These are phyloP conservation scores for Odontocerum albicorne DNA, from an alignment of 2,888 invertebrate species.

Conservation along the genomic window DNA sequence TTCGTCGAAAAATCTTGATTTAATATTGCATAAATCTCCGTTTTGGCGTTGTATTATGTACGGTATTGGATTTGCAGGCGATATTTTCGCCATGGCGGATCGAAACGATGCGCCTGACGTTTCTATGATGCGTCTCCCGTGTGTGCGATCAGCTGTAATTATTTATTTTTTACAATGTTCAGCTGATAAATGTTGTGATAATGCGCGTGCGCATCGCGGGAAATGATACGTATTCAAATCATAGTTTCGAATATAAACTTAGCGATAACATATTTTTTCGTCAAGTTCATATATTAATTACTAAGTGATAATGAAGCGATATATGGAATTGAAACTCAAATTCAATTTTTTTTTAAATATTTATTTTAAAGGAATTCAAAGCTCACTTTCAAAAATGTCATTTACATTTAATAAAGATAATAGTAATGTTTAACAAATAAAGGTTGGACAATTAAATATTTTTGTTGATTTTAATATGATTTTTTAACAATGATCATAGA, in stretches of 20 bases:
- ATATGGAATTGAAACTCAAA: too few relatives aligned
- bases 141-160: slow-evolving; percentile 31
- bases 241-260: too few relatives aligned
- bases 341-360: too few relatives aligned
- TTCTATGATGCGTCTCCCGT: slow-evolving; percentile 8
- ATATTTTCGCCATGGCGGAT: slow-evolving; percentile 48
- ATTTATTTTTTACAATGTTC: slow-evolving; percentile 23
- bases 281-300: too few relatives aligned
- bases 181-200: slow-evolving; percentile 11
- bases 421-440: slow-evolving; percentile 2
- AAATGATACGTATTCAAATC: too few relatives aligned
- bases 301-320: too few relatives aligned
- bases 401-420: not conserved
- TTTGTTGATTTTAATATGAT: too few relatives aligned
- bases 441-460: too few relatives aligned
- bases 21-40: slow-evolving; percentile 59
- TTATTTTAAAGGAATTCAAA: too few relatives aligned
- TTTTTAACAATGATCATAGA: too few relatives aligned
- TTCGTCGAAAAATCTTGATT: slow-evolving; percentile 60
- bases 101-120: slow-evolving; percentile 14
- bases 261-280: too few relatives aligned
- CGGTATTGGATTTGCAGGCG: slow-evolving; percentile 58
- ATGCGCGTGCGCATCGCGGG: slow-evolving; percentile 9
- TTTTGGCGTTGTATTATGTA: slow-evolving; percentile 65
- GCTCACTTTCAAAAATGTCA: not conserved